Evolutionary conservation across 2,797 vertebrate genomes (phyloP), one percentile per base, ranked within the genome.

Genomic region (Intellagama lesueurii): DNA sequence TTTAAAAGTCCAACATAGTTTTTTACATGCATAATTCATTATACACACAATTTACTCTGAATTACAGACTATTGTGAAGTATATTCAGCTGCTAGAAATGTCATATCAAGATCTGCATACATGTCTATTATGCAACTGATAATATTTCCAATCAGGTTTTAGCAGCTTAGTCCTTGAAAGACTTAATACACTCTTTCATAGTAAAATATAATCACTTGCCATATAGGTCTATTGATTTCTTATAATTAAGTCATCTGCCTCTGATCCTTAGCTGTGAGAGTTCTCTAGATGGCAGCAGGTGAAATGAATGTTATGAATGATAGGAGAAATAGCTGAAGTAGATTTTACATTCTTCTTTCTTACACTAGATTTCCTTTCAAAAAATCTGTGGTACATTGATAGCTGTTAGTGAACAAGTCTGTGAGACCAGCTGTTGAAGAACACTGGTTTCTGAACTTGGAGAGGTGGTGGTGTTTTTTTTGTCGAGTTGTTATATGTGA

Each of bases 191-290:
- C 92, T 91, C 90, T 92, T 73, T 94, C 92, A 93, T 75, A 91
- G 89, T 49, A 89, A 85, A 94, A 93, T 90, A 87, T 90, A 90
- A 86, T 83, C 11, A 76, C 91, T 91, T 94, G 91, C 90, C 94
- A 93, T 83, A 40, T 89, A 92, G 4, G 32, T 76, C 90, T 94
- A 92, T 91, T 92, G 86, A 91, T 90, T 90, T 93, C 84, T 89
- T 80, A 75, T 91, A 68, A 83, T 91, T 81, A 93, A 93, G 92
- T 92, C 90, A 93, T 91, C 81, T 86, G 32, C 81, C 89, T 92
- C 66, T 66, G 16, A 80, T 90, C 17, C 40, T 90, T 93, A 56
- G 52, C 52, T 87, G 81, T 87, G 22, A 32, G 32, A 68, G 69
- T 78, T 94, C 87, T 56, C 69, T 76, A 85, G 94, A 89, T 91